Conservation (phyloP, 1,140 invertebrate species). For the Xylocopa sonorina region DNA sequence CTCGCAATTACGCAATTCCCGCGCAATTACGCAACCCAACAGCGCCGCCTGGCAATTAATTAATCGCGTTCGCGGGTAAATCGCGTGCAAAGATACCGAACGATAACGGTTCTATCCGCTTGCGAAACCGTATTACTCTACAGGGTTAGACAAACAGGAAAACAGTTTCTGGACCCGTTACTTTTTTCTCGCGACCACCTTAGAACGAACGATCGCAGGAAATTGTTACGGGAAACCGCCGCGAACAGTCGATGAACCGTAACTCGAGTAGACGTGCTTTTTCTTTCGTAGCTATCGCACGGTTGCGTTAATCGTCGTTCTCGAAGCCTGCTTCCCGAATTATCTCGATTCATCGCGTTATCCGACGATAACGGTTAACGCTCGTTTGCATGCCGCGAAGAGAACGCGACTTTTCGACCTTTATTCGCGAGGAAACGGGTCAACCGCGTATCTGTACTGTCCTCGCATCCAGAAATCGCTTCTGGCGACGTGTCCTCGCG, state of each 20-base stretch:
- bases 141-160: too few species aligned
- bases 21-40: conserved; percentile 31
- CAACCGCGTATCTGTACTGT: neutral
- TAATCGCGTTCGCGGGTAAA: conserved; percentile 7
- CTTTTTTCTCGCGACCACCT: neutral
- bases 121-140: neutral
- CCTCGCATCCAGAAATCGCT: conserved; percentile 6
- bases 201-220: neutral
- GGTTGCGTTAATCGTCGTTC: neutral
- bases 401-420: neutral
- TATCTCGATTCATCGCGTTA: neutral
- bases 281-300: neutral
- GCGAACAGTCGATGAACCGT: neutral
- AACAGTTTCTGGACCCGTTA: conserved; percentile 2
- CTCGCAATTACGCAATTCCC: conserved; percentile 40
- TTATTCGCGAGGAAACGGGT: neutral
- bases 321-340: neutral
- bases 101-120: neutral
- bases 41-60: conserved; percentile 22
- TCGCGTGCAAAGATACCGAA: conserved; percentile 3
- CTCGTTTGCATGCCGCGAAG: neutral
- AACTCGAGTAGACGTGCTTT: neutral
- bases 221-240: neutral
- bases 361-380: conserved; percentile 5
- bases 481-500: neutral